Evolutionary conservation across 2,888 invertebrate genomes (phyloP).

Genomic region (Lingula anatina): DNA sequence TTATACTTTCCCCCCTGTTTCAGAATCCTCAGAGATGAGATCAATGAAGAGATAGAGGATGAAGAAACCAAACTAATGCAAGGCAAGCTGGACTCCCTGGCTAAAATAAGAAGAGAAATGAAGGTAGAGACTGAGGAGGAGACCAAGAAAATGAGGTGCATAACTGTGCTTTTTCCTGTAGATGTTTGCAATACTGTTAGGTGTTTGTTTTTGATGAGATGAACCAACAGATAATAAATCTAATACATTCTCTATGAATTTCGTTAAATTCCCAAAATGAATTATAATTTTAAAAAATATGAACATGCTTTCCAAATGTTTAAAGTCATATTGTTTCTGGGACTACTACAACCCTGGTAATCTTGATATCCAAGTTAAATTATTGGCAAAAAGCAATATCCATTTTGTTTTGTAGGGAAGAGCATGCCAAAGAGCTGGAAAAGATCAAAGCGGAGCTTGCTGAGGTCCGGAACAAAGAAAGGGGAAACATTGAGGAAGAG

Average conservation of each 20-base stretch:
- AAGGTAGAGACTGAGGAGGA: constrained; percentile 17
- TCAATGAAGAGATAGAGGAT: constrained; percentile 12
- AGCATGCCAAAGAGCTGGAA: constrained; percentile 32
- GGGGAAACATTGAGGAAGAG: constrained; percentile 33
- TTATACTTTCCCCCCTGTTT: too few species aligned
- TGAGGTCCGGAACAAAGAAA: constrained; percentile 34
- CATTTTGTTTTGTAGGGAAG: constrained; percentile 18
- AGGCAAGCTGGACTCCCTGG: constrained; percentile 16
- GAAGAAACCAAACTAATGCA: constrained; percentile 18
- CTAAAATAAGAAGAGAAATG: constrained; percentile 19
- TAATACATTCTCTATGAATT: neutral
- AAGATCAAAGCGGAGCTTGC: constrained; percentile 34
- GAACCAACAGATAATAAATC: neutral
- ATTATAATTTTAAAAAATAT: too few species aligned
- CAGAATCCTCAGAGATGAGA: constrained; percentile 8
- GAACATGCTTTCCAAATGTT: too few species aligned
- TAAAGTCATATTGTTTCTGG: too few species aligned
- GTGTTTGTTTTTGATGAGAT: too few species aligned
- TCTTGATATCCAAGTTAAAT: too few species aligned
- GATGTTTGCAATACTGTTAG: too few species aligned
- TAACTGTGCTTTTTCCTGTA: neutral
- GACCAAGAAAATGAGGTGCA: constrained; percentile 23
- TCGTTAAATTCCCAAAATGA: too few species aligned
- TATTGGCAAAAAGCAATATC: too few species aligned
- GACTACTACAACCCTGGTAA: too few species aligned